A percentile compares a stretch with the other conserved stretches of the same genome.
Conservation (phyloP, 2,797 vertebrate species). For the Gouania willdenowi region DNA sequence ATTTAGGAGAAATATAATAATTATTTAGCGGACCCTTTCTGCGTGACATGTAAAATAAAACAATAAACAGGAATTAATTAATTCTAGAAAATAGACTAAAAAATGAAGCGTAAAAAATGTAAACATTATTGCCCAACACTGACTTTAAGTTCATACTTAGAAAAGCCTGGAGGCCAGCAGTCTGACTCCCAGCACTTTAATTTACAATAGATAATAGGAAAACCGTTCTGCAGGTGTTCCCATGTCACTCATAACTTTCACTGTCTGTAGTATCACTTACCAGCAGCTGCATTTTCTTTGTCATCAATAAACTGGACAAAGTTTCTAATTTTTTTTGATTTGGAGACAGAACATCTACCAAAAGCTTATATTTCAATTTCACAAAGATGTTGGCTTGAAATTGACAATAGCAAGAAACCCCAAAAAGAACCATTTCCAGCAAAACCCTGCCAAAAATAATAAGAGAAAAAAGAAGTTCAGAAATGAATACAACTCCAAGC, state of each 20-base stretch:
- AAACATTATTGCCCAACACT: constrained; percentile 68
- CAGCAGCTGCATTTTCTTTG: constrained; percentile 66
- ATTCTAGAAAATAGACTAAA: constrained; percentile 64
- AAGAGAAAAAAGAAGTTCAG: too few species aligned
- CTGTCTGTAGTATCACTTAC: constrained; percentile 71
- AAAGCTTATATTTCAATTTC: constrained; percentile 73
- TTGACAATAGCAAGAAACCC: constrained; percentile 31
- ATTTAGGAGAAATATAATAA: too few species aligned
- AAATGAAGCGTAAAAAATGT: constrained; percentile 48
- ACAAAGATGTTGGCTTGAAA: constrained; percentile 55
- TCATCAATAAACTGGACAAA: constrained; percentile 64
- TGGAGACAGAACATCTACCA: too few species aligned
- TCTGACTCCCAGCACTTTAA: constrained; percentile 64
- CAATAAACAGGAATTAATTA: constrained; percentile 51
- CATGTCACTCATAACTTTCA: constrained; percentile 69
- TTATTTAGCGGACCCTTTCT: too few species aligned
- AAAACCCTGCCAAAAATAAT: constrained; percentile 16
- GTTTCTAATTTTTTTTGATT: constrained; percentile 65
- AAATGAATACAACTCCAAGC: background rate
- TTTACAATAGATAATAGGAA: constrained; percentile 73
- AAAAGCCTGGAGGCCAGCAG: constrained; percentile 60
- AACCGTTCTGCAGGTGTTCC: constrained; percentile 75
- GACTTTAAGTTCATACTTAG: constrained; percentile 59
- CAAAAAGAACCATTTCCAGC: constrained; percentile 30
- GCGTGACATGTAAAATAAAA: constrained; percentile 16